Evolutionary conservation across 2,797 vertebrate genomes (phyloP).

Genomic region (Cyprinodon diabolis): DNA sequence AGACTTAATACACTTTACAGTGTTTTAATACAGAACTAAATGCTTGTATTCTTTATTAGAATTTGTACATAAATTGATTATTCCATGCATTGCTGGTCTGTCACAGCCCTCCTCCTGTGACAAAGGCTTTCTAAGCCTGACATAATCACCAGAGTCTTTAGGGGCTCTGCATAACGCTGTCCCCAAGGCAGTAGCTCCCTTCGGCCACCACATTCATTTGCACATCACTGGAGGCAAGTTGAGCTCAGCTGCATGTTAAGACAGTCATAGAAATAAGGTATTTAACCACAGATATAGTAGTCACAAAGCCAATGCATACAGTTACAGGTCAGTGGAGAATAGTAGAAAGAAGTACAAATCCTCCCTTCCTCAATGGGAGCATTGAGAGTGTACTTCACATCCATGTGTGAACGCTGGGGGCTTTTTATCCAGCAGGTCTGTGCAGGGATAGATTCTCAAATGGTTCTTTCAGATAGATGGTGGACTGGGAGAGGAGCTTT

Average conservation of each 20-base stretch:
- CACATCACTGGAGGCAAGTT: slow-evolving; percentile 38
- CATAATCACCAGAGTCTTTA: slow-evolving; percentile 56
- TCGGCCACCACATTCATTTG: slow-evolving; percentile 48
- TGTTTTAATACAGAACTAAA: slow-evolving; percentile 4
- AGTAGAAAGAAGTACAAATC: slow-evolving; percentile 49
- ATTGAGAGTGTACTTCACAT: slow-evolving; percentile 45
- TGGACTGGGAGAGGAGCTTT: slow-evolving; percentile 39
- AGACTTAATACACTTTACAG: no score
- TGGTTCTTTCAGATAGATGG: slow-evolving; percentile 51
- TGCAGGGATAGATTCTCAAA: slow-evolving; percentile 43
- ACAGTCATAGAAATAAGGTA: slow-evolving; percentile 22
- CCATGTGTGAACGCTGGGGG: slow-evolving; percentile 46
- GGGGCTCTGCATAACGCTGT: slow-evolving; percentile 59
- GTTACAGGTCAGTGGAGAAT: slow-evolving; percentile 48
- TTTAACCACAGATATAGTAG: slow-evolving; percentile 19
- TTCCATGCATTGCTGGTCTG: slow-evolving; percentile 50
- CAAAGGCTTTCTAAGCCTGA: slow-evolving; percentile 56
- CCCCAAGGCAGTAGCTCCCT: slow-evolving; percentile 59
- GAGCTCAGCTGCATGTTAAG: slow-evolving; percentile 32
- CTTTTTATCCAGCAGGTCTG: slow-evolving; percentile 57
- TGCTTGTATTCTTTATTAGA: slow-evolving; percentile 17
- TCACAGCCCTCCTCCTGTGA: slow-evolving; percentile 61
- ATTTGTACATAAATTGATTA: slow-evolving; percentile 68
- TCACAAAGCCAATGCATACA: slow-evolving; percentile 35
- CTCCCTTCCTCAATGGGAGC: slow-evolving; percentile 48